Percentiles rank a stretch among this genome's conserved stretches.
Evolutionary conservation across 2,113 vertebrate species (phyloP).

Genomic region (Pelobates fuscus): DNA sequence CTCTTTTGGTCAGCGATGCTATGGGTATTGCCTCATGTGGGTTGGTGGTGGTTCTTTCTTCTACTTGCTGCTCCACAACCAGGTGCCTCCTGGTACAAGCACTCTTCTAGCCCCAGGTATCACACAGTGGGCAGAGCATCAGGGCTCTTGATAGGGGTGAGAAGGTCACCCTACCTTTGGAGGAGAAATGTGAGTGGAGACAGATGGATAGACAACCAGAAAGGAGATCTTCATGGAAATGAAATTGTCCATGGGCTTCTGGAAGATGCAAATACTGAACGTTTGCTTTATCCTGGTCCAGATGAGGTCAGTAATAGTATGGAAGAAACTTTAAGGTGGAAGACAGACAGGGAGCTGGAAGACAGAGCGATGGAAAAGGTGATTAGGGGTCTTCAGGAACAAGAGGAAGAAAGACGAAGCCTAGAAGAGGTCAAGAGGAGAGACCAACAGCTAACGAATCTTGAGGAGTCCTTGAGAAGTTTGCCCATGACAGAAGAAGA

Average conservation of each 20-base stretch:
- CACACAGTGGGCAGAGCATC: slow-evolving; percentile 68
- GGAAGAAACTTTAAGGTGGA: background rate
- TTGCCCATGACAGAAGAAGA: background rate
- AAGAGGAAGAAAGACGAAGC: background rate
- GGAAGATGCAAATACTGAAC: background rate
- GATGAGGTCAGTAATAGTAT: background rate
- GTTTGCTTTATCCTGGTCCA: background rate
- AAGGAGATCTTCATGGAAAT: background rate
- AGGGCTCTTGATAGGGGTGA: slow-evolving; percentile 63
- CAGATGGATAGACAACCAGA: background rate
- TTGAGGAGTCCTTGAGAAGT: background rate
- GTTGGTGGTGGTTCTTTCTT: slow-evolving; percentile 54
- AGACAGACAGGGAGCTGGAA: background rate
- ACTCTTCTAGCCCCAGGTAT: slow-evolving; percentile 63
- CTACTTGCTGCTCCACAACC: slow-evolving; percentile 46
- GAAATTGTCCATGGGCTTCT: background rate
- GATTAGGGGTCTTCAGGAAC: background rate
- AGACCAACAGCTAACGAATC: background rate
- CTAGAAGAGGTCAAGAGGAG: background rate
- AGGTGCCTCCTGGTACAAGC: slow-evolving; percentile 65
- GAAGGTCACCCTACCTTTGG: slow-evolving; percentile 64
- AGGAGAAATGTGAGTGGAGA: slow-evolving; percentile 43
- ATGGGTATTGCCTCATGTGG: background rate
- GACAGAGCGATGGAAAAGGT: background rate
- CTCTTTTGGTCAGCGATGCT: background rate